Percentiles rank a stretch among this genome's conserved stretches.
These are phyloP conservation scores for Melozone crissalis DNA, from an alignment of 2,113 vertebrate species.

Conservation along the genomic window DNA sequence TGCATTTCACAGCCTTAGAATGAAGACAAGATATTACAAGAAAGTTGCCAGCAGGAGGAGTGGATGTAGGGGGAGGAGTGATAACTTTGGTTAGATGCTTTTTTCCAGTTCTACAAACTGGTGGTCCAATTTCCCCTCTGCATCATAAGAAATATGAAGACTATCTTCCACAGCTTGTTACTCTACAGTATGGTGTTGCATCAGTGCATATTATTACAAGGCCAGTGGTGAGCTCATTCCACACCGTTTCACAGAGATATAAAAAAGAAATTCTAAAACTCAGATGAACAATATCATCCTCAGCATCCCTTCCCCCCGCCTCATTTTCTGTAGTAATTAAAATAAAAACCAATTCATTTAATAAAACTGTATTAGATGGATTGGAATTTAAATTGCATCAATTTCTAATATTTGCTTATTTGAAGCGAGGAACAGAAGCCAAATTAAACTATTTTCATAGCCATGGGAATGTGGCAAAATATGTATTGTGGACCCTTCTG, in stretches of 20 bases:
- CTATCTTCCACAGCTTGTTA: neutral
- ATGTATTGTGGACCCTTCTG: neutral
- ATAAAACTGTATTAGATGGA: neutral
- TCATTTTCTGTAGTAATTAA: neutral
- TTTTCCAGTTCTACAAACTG: neutral
- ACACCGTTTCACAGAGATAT: neutral
- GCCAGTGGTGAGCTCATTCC: neutral
- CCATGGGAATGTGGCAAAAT: neutral
- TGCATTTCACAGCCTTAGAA: neutral
- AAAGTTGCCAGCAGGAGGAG: neutral
- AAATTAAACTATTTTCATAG: neutral
- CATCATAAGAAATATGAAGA: neutral
- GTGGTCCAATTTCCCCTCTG: neutral
- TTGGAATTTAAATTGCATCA: neutral
- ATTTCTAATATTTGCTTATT: neutral
- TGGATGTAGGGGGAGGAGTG: neutral
- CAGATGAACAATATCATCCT: neutral
- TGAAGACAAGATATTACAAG: neutral
- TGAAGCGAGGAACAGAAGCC: neutral
- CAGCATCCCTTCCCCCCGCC: accelerated
- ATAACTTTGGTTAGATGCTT: neutral
- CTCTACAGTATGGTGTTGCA: neutral
- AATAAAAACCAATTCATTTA: neutral
- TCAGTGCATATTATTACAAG: neutral
- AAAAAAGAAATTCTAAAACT: neutral